Evolutionary conservation across 1,140 invertebrate genomes (phyloP).

Genomic region (Phocides pigmalion): DNA sequence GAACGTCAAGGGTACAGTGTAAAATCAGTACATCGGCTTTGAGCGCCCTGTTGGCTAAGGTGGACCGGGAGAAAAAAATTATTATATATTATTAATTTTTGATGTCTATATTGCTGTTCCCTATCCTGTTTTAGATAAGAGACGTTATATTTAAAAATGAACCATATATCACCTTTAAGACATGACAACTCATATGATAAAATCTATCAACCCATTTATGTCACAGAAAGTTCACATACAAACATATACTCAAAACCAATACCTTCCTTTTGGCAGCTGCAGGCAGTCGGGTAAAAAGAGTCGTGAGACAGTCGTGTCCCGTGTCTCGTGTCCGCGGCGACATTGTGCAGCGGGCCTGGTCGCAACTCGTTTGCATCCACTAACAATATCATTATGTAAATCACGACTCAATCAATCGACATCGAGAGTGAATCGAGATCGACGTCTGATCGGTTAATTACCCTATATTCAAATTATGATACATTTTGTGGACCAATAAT

Average conservation of each 20-base stretch:
- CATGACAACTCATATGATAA: no score
- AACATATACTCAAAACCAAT: not conserved
- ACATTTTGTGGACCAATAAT: conserved; percentile 30
- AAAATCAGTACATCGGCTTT: no score
- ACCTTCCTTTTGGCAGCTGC: not conserved
- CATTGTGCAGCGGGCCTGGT: conserved; percentile 15
- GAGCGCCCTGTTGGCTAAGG: no score
- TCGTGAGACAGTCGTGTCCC: not conserved
- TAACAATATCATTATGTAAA: conserved; percentile 72
- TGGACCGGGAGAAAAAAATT: no score
- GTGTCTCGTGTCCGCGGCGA: conserved; percentile 3
- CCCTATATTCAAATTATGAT: conserved; percentile 41
- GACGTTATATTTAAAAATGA: no score
- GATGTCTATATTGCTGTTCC: no score
- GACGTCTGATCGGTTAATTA: conserved; percentile 47
- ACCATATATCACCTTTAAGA: no score
- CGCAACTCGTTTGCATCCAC: conserved; percentile 58
- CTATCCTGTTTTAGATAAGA: no score
- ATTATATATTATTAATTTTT: no score
- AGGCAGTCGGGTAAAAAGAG: not conserved
- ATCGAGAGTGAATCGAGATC: conserved; percentile 58
- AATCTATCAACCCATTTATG: no score
- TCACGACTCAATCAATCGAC: conserved; percentile 44
- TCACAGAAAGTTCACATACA: no score
- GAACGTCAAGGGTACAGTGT: no score